Evolutionary conservation across 30 jellyfish, hydroid and myxozoan species (phyloP).

Genomic region (Aurelia coerulea): DNA sequence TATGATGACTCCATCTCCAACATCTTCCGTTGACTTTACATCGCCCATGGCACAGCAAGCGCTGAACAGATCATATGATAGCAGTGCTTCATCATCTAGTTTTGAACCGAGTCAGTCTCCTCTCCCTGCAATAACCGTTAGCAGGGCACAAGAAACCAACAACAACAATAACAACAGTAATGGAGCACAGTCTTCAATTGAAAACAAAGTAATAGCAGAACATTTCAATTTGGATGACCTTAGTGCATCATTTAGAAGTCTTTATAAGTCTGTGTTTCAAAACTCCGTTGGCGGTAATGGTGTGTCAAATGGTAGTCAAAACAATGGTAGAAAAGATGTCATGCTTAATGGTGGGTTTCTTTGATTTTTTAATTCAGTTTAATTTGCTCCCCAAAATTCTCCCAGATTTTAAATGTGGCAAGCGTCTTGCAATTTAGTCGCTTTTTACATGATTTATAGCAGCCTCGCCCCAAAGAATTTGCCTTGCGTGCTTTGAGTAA

Average conservation of each 20-base stretch:
- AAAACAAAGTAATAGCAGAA: constrained; percentile 76
- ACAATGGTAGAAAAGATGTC: constrained; percentile 14
- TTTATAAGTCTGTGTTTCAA: constrained; percentile 88
- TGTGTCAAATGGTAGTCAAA: constrained; percentile 7
- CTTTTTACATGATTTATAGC: not conserved
- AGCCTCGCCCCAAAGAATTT: too few relatives aligned
- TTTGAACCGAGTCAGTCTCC: constrained; percentile 88
- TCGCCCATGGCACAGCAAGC: constrained; percentile 40
- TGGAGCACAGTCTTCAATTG: constrained; percentile 24
- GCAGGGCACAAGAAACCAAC: constrained; percentile 11
- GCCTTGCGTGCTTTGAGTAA: too few relatives aligned
- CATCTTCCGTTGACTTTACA: constrained; percentile 53
- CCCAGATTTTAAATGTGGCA: not conserved
- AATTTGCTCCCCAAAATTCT: too few relatives aligned
- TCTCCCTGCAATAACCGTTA: constrained; percentile 74
- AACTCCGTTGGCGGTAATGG: constrained; percentile 51
- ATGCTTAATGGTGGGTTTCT: constrained; percentile 46
- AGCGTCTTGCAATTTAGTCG: not conserved
- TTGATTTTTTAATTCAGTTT: not conserved
- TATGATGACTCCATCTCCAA: constrained; percentile 59
- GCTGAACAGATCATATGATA: constrained; percentile 55
- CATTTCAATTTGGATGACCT: constrained; percentile 85
- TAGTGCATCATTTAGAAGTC: constrained; percentile 92
- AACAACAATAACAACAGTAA: constrained; percentile 10
- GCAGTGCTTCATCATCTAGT: constrained; percentile 76